Percentiles rank a stretch among this genome's conserved stretches.
Conservation (phyloP, 1,140 invertebrate genomes). For the Ceratina japonica region DNA sequence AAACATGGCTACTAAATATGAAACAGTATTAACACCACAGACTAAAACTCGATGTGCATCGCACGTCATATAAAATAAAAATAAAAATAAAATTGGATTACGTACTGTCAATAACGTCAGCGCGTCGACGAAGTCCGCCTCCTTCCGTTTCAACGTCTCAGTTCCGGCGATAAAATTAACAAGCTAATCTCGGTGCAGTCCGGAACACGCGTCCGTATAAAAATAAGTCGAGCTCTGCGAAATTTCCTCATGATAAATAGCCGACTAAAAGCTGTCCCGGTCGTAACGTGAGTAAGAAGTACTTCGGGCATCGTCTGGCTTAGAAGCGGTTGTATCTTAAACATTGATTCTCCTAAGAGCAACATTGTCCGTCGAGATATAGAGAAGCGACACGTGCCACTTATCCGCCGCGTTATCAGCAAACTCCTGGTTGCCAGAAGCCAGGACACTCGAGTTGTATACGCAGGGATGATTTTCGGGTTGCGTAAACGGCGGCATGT, state of each 20-base stretch:
- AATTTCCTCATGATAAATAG: conserved; percentile 14
- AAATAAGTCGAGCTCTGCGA: conserved; percentile 34
- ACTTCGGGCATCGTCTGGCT: conserved; percentile 42
- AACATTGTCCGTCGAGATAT: conserved; percentile 40
- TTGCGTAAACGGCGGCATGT: background rate
- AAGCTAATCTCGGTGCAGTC: background rate
- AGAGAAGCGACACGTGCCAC: conserved; percentile 62
- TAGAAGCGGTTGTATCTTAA: background rate
- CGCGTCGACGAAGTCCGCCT: no score
- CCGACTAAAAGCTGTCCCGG: conserved; percentile 8
- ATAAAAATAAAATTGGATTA: no score
- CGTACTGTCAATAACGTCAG: no score
- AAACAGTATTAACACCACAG: no score
- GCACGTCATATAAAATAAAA: no score
- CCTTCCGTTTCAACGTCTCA: no score
- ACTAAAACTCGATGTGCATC: no score
- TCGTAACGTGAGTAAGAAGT: conserved; percentile 6
- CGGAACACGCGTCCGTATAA: conserved; percentile 15
- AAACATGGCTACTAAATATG: no score
- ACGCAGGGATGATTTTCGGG: conserved; percentile 44
- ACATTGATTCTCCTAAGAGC: conserved; percentile 33
- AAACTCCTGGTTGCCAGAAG: conserved; percentile 34
- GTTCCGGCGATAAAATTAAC: no score
- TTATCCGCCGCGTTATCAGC: conserved; percentile 56
- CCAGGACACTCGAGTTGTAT: conserved; percentile 26